These are phyloP conservation scores for Ganaspis brasiliensis DNA, from an alignment of 2,888 invertebrate species.

Conservation along the genomic window DNA sequence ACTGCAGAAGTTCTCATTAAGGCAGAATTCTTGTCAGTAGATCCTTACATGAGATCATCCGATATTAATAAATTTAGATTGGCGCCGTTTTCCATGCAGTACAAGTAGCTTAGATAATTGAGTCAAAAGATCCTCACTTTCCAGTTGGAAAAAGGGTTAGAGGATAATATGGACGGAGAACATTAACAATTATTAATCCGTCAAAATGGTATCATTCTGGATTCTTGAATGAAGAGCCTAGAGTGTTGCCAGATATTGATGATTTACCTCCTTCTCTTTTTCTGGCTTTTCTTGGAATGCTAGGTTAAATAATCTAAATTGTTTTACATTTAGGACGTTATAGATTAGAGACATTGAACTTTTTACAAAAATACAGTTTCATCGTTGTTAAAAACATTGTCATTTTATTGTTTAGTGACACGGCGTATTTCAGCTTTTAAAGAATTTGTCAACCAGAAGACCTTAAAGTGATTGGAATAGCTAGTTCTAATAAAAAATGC, in stretches of 20 bases:
- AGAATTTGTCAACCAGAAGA: slow-evolving; percentile 88
- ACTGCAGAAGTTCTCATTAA: slow-evolving; percentile 86
- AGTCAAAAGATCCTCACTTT: slow-evolving; percentile 85
- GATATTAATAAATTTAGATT: slow-evolving; percentile 81
- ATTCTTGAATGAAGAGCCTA: slow-evolving; percentile 64
- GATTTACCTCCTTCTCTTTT: slow-evolving; percentile 84
- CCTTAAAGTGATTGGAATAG: slow-evolving; percentile 87
- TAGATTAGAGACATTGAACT: neutral
- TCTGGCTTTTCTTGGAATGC: slow-evolving; percentile 87
- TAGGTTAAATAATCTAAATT: too few species aligned
- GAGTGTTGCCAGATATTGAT: slow-evolving; percentile 83
- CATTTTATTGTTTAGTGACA: slow-evolving; percentile 82
- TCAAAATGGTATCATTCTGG: slow-evolving; percentile 1
- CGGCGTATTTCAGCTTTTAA: slow-evolving; percentile 88
- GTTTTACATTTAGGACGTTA: too few species aligned
- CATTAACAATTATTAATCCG: slow-evolving; percentile 82
- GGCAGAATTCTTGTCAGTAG: slow-evolving; percentile 87
- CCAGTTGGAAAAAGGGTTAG: slow-evolving; percentile 85
- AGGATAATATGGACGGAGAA: slow-evolving; percentile 87
- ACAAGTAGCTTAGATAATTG: slow-evolving; percentile 87
- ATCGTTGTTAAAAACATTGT: neutral
- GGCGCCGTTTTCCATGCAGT: slow-evolving; percentile 87
- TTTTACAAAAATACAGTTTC: neutral
- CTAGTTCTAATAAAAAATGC: slow-evolving; percentile 87
- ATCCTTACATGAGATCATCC: slow-evolving; percentile 87